Base-by-base conservation (phyloP, 2,888 invertebrate species). In the Orthosia cruda region DNA sequence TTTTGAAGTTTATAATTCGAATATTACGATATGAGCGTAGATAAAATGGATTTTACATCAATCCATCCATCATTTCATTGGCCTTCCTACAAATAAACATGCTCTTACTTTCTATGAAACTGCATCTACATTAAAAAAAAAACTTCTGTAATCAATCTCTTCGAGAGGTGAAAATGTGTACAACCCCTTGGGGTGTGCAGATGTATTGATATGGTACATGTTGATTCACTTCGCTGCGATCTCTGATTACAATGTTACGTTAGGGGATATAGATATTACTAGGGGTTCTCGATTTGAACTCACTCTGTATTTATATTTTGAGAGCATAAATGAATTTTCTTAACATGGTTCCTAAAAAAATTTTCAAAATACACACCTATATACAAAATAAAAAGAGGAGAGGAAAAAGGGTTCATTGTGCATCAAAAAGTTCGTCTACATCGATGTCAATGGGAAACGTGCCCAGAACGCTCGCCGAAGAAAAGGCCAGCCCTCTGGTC, bases 241-340 rank as follows among this genome's bases (percentile, higher is more conserved):
- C n/a, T 61, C 58, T 71, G 84, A 81, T 83, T 84, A 84, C 84
- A 77, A 76, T 52, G 71, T 80, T 62, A 58, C 50, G 61, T 64
- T 57, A 45, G 76, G 55, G 64, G 54, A 62, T 65, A 62, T 55
- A 58, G 45, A 12, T 9, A 0, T 0, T 40, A 84, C 84, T 26
- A 0, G 0, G 0, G 7, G 47, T 73, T 80, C 64, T 80, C 82
- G 81, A 71, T 64, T 59, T 32, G 0, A 45, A 66, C 23, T 82
- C 84, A 23, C 61, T 0, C 0, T 23, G 47, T 40, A 45, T 45
- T 47, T n/a, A 55, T 32, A 40, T 49, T 23, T 54, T 26, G 5
- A 2, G 7, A 23, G 18, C 1, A 23, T 0, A 2, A 47, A 62
- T 11, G 12, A 0, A 11, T 62, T 7, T 12, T 40, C 40, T 40